phyloP scores from a whole-genome alignment of 2,113 vertebrate species.

The Stegastes partitus region DNA sequence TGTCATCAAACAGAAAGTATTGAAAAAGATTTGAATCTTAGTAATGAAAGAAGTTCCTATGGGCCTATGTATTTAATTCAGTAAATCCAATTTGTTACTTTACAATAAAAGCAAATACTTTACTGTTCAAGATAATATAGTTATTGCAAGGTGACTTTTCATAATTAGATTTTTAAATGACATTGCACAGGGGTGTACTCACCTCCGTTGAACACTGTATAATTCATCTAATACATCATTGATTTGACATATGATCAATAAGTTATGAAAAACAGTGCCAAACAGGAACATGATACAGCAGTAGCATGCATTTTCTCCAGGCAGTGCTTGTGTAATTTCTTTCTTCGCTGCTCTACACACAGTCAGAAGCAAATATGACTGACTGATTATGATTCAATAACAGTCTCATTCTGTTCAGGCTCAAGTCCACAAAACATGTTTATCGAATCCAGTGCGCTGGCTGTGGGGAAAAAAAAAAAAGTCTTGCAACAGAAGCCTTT shows the following conservation, averaged over 20 bases:
- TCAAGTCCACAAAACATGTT: conserved; percentile 12
- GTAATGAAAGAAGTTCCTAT: too few species aligned
- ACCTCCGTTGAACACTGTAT: neutral
- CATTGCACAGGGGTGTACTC: too few species aligned
- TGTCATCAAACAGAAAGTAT: too few species aligned
- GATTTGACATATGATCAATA: conserved; percentile 1
- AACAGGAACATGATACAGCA: neutral
- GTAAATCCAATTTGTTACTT: too few species aligned
- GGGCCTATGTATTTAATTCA: too few species aligned
- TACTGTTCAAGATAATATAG: too few species aligned
- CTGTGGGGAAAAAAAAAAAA: neutral
- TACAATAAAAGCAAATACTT: too few species aligned
- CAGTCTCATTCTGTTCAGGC: neutral
- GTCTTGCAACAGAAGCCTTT: conserved; percentile 15
- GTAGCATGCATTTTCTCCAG: neutral
- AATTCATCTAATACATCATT: neutral
- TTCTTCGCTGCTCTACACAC: neutral
- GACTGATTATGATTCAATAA: conserved; percentile 10
- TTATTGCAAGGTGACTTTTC: too few species aligned
- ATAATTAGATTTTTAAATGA: too few species aligned
- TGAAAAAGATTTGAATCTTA: too few species aligned
- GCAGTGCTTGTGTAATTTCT: neutral
- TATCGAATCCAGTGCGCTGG: conserved; percentile 1
- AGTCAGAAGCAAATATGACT: neutral
- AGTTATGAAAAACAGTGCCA: neutral